Evolutionary conservation across 2,888 invertebrate genomes (phyloP).

Genomic region (Alentia gelatinosa): DNA sequence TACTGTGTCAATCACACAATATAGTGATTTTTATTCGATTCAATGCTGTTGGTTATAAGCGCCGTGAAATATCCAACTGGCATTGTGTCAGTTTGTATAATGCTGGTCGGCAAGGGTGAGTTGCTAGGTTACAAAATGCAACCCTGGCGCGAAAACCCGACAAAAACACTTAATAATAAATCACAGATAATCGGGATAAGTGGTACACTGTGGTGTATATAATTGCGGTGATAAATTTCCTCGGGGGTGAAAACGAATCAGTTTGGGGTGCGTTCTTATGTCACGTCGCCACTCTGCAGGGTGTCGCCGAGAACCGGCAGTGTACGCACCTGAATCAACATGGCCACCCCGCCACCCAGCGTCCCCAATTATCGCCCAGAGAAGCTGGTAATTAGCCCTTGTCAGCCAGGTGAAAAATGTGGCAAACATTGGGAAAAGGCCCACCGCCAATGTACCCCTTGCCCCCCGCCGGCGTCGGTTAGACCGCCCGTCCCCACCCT

Average conservation of each 20-base stretch:
- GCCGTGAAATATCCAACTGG: no score
- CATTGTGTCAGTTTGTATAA: no score
- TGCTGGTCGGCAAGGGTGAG: no score
- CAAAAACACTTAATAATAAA: neutral
- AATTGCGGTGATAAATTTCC: conserved; percentile 11
- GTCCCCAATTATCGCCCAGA: conserved; percentile 40
- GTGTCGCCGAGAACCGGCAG: neutral
- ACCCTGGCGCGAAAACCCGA: no score
- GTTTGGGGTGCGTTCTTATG: conserved; percentile 14
- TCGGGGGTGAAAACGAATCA: neutral
- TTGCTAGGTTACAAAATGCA: no score
- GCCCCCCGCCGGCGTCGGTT: neutral
- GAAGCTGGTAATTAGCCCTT: conserved; percentile 39
- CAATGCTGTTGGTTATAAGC: no score
- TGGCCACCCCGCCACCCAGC: conserved; percentile 30
- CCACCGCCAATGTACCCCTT: neutral
- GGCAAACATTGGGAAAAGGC: conserved; percentile 40
- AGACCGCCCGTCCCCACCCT: neutral
- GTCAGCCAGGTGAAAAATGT: conserved; percentile 36
- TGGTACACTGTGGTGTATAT: neutral
- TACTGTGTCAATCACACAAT: no score
- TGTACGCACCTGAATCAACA: conserved; percentile 46
- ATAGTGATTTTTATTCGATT: no score
- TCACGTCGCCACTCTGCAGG: neutral
- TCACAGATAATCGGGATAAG: neutral